Percentiles rank a stretch among this genome's conserved stretches.
Evolutionary conservation across 2,113 vertebrate species (phyloP).

Genomic region (Nothobranchius furzeri): DNA sequence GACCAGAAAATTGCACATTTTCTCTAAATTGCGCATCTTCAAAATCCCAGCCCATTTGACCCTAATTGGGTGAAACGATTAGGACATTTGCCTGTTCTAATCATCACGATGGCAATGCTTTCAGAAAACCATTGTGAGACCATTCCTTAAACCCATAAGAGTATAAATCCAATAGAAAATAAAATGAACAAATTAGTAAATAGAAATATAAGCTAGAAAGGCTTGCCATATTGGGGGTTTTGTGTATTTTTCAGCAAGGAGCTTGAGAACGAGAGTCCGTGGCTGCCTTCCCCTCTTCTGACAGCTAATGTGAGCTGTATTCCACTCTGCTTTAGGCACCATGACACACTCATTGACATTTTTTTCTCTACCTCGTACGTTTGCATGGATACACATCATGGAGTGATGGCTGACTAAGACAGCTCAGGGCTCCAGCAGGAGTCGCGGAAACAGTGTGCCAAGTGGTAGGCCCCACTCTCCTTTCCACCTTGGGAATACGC

Average conservation of each 20-base stretch:
- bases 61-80: too few relatives aligned
- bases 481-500: conserved; percentile 42
- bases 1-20: too few relatives aligned
- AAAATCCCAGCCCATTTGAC: too few relatives aligned
- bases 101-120: too few relatives aligned
- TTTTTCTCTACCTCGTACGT: neutral
- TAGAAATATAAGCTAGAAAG: conserved; percentile 36
- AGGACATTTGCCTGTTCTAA: too few relatives aligned
- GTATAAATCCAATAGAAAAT: conserved; percentile 4
- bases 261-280: conserved; percentile 21
- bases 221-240: conserved; percentile 1
- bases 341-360: conserved; percentile 33
- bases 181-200: conserved; percentile 46
- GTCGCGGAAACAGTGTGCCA: conserved; percentile 45
- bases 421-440: conserved; percentile 50
- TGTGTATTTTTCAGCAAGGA: conserved; percentile 5
- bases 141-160: too few relatives aligned
- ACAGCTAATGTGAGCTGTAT: conserved; percentile 63
- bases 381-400: neutral
- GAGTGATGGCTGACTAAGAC: conserved; percentile 36
- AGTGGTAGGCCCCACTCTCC: conserved; percentile 37
- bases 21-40: too few relatives aligned
- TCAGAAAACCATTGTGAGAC: too few relatives aligned
- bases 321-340: conserved; percentile 40
- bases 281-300: conserved; percentile 50